Percentiles rank a stretch among this genome's conserved stretches.
Evolutionary conservation across 2,113 vertebrate species (phyloP).

Genomic region (Melierax canorus): DNA sequence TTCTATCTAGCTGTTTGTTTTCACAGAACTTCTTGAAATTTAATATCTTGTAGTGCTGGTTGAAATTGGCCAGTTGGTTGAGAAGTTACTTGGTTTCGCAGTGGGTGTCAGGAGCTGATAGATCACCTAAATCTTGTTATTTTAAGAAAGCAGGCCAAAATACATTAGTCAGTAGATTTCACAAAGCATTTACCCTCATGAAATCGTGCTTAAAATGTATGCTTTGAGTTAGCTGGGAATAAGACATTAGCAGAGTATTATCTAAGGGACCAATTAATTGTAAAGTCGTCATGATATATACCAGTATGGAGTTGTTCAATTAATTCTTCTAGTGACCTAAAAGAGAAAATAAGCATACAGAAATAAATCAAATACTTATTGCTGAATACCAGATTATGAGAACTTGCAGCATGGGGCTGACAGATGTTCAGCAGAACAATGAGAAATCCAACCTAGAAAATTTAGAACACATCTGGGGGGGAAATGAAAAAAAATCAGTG

Average conservation of each 20-base stretch:
- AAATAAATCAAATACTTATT: neutral
- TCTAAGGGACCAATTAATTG: neutral
- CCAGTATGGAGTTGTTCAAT: neutral
- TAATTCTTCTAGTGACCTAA: neutral
- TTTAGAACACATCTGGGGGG: neutral
- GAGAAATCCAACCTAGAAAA: neutral
- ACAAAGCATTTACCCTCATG: neutral
- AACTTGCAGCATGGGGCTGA: neutral
- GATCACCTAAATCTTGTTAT: neutral
- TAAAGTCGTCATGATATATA: neutral
- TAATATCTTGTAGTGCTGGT: neutral
- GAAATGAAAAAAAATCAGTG: neutral
- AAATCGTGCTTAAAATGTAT: neutral
- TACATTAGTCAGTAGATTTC: neutral
- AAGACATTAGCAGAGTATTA: neutral
- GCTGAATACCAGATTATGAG: neutral
- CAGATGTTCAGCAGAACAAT: neutral
- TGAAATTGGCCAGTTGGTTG: neutral
- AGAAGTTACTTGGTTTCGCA: neutral
- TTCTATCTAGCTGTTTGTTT: neutral
- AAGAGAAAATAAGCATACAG: neutral
- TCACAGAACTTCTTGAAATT: neutral
- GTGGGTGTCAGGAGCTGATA: neutral
- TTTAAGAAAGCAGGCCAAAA: neutral
- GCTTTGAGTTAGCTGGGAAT: neutral